Conservation (phyloP, 2,888 invertebrate species). For the Neocrepidodera transversa region DNA sequence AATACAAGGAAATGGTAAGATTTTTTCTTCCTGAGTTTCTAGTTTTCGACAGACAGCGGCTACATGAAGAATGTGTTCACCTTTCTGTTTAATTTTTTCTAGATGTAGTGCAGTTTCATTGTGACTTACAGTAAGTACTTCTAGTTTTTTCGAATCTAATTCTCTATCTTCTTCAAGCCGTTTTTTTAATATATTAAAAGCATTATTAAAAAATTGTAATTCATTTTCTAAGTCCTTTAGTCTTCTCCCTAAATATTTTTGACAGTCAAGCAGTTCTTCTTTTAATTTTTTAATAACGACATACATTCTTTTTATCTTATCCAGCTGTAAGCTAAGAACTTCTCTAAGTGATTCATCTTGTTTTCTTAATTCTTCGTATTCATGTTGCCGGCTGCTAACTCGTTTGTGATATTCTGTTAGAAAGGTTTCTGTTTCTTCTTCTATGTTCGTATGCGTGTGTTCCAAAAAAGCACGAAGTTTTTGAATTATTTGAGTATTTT, state of each 20-base stretch:
- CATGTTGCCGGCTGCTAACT: conserved; percentile 44
- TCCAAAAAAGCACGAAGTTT: conserved; percentile 48
- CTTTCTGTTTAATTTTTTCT: conserved; percentile 64
- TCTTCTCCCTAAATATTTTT: conserved; percentile 39
- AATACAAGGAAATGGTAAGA: conserved; percentile 54
- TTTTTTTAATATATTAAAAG: conserved; percentile 59
- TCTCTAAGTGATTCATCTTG: conserved; percentile 51
- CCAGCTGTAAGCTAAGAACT: conserved; percentile 44
- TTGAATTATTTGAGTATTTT: conserved; percentile 47
- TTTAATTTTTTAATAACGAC: conserved; percentile 48
- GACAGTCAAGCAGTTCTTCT: conserved; percentile 40
- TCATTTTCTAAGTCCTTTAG: conserved; percentile 48
- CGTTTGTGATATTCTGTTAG: conserved; percentile 40
- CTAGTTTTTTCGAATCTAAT: conserved; percentile 65
- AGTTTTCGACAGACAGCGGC: conserved; percentile 71
- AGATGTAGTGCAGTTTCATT: conserved; percentile 66
- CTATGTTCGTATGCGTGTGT: conserved; percentile 45
- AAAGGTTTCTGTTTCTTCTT: conserved; percentile 47
- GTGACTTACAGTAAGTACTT: conserved; percentile 68
- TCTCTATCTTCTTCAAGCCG: conserved; percentile 63
- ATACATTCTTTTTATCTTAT: conserved; percentile 44
- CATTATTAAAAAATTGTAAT: conserved; percentile 56
- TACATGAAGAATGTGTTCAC: conserved; percentile 68
- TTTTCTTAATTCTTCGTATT: conserved; percentile 45
- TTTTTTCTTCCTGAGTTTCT: conserved; percentile 69